Evolutionary conservation across 2,113 vertebrate species (phyloP).

Genomic region (Oriolus oriolus): DNA sequence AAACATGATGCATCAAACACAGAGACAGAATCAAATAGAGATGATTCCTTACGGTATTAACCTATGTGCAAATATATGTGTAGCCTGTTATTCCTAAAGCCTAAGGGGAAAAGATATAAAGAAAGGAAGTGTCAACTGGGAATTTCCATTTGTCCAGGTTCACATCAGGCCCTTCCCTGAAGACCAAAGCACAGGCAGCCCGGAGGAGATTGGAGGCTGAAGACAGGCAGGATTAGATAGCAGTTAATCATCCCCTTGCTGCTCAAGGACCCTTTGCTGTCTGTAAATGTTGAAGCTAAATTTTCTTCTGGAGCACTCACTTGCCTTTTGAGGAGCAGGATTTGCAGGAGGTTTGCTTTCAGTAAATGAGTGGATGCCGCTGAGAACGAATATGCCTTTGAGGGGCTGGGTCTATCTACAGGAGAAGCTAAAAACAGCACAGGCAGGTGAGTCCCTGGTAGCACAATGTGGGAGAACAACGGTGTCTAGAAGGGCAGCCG

Average conservation of each 20-base stretch:
- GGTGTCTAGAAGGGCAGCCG: not conserved
- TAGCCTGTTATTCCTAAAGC: not conserved
- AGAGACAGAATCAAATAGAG: not conserved
- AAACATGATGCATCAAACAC: not conserved
- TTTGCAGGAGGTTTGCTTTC: not conserved
- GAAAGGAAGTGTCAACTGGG: not conserved
- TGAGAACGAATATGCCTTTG: not conserved
- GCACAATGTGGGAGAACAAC: fast-evolving
- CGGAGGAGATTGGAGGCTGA: not conserved
- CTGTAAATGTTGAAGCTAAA: not conserved
- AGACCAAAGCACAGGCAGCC: not conserved
- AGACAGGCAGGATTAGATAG: not conserved
- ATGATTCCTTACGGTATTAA: not conserved
- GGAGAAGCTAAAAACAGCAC: not conserved
- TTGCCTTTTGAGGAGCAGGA: not conserved
- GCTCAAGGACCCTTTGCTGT: not conserved
- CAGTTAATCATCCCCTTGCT: not conserved
- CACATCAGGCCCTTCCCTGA: not conserved
- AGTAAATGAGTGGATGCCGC: not conserved
- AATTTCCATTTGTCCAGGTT: not conserved
- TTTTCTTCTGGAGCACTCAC: not conserved
- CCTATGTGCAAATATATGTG: not conserved
- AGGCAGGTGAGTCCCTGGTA: not conserved
- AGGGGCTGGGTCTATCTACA: not conserved
- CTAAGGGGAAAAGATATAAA: not conserved